A percentile compares a stretch with the other conserved stretches of the same genome.
Evolutionary conservation across 2,797 vertebrate species (phyloP).

Genomic region (Craterocephalus amniculus): DNA sequence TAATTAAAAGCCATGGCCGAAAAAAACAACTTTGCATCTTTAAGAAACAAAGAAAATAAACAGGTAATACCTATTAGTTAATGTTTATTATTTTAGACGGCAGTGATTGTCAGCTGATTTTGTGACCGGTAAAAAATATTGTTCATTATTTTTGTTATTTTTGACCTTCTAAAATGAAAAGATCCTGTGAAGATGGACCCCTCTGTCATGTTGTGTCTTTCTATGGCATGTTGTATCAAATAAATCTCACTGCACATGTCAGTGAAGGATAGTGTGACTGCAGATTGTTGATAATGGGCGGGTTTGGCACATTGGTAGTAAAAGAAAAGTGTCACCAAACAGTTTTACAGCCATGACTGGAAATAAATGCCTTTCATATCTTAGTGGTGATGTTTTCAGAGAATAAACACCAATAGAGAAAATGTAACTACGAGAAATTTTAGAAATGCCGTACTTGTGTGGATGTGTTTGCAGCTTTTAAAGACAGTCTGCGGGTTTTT

Average conservation of each 20-base stretch:
- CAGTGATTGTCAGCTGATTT: background rate
- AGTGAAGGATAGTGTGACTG: background rate
- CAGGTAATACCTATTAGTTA: background rate
- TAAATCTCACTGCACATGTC: background rate
- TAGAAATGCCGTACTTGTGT: background rate
- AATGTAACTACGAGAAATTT: background rate
- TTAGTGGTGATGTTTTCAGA: background rate
- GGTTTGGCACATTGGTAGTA: slow-evolving; percentile 38
- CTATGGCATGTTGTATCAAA: background rate
- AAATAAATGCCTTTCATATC: slow-evolving; percentile 57
- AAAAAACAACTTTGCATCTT: background rate
- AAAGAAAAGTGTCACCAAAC: background rate
- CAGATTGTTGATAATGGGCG: slow-evolving; percentile 18
- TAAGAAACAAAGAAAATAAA: background rate
- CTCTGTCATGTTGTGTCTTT: background rate
- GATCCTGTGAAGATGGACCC: background rate
- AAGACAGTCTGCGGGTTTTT: background rate
- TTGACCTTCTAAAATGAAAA: background rate
- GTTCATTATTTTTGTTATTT: no score
- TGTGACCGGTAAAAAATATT: background rate
- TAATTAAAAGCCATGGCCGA: background rate
- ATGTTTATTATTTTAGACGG: background rate
- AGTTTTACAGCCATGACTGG: slow-evolving; percentile 21
- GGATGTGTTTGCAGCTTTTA: background rate
- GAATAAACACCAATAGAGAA: background rate